These are phyloP conservation scores for Athrips mouffetella DNA, from an alignment of 2,888 invertebrate genomes.

Conservation along the genomic window DNA sequence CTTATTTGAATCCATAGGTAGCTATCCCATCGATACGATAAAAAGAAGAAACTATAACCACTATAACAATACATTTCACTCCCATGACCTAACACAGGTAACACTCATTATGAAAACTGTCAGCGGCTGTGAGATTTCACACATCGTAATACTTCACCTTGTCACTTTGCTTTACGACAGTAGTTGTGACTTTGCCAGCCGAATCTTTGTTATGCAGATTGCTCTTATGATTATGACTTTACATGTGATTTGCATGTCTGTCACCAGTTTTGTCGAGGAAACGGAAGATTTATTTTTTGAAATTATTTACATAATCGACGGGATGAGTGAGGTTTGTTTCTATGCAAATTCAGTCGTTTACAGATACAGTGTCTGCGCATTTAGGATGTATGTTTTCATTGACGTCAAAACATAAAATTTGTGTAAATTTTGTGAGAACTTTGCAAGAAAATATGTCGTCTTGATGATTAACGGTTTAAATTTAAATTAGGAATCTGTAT, in stretches of 20 bases:
- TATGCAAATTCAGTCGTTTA: too few species aligned
- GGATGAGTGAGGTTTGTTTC: too few species aligned
- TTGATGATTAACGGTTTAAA: too few species aligned
- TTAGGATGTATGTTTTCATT: too few species aligned
- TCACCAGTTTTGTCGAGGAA: conserved; percentile 9
- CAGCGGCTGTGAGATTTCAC: conserved; percentile 7
- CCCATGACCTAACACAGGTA: conserved; percentile 5
- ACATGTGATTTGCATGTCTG: conserved; percentile 18
- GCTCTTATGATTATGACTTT: not conserved
- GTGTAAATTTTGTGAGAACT: too few species aligned
- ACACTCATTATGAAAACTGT: not conserved
- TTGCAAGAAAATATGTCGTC: too few species aligned
- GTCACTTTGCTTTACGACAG: not conserved
- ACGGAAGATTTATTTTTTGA: conserved; percentile 20
- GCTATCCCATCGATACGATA: too few species aligned
- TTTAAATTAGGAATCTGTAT: too few species aligned
- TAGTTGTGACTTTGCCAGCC: not conserved
- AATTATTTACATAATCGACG: too few species aligned
- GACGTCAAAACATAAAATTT: too few species aligned
- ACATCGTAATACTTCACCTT: conserved; percentile 10
- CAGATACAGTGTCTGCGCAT: too few species aligned
- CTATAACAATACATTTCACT: conserved; percentile 7
- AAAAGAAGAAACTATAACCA: not conserved
- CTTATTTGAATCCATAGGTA: too few species aligned
- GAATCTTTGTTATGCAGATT: conserved; percentile 17